Evolutionary conservation across 2,797 vertebrate genomes (phyloP).

Genomic region (Otus scops): DNA sequence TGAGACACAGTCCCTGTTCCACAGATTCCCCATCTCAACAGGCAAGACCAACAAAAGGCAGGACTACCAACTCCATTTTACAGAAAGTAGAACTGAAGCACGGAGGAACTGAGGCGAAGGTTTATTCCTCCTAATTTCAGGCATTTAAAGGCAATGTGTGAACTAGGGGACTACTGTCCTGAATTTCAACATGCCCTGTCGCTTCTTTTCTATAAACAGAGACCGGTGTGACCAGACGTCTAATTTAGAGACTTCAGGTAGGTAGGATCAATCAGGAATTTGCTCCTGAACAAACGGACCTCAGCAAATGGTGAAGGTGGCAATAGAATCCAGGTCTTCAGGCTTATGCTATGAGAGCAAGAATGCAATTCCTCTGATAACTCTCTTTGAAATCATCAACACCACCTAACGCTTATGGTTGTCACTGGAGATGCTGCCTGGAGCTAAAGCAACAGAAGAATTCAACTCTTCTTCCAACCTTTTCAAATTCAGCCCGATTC

Average conservation of each 20-base stretch:
- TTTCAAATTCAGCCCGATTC: neutral
- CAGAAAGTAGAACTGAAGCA: neutral
- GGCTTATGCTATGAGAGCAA: neutral
- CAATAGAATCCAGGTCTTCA: neutral
- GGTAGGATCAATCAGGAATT: neutral
- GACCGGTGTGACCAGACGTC: neutral
- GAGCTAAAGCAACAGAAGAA: neutral
- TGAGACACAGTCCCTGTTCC: neutral
- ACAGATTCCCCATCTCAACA: neutral
- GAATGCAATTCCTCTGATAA: neutral
- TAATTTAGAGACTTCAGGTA: neutral
- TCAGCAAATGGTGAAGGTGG: neutral
- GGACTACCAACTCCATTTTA: neutral
- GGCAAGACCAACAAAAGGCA: neutral
- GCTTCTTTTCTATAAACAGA: neutral
- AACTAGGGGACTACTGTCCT: neutral
- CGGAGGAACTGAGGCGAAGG: neutral
- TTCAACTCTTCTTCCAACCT: neutral
- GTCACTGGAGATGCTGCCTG: neutral
- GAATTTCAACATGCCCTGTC: fast-evolving
- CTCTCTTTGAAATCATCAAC: neutral
- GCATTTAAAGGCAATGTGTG: neutral
- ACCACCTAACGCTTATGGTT: neutral
- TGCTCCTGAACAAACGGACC: neutral
- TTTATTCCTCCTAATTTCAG: neutral